A percentile compares a stretch with the other conserved stretches of the same genome.
Conservation (phyloP, 2,113 vertebrate genomes). For the Boulengeromyrus knoepffleri region DNA sequence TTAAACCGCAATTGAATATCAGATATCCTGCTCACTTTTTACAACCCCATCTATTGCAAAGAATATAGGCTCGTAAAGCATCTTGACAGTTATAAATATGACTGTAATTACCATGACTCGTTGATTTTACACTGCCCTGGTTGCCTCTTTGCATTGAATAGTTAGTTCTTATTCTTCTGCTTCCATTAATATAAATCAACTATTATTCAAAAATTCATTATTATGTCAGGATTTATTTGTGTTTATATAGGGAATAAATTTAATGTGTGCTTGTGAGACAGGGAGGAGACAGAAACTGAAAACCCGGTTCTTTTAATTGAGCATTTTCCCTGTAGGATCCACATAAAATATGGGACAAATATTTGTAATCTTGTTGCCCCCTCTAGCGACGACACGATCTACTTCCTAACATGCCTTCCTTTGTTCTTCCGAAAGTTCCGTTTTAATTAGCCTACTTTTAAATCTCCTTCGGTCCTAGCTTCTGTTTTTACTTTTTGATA, state of each 20-base stretch:
- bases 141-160: not conserved
- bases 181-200: not conserved
- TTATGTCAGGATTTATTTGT: not conserved
- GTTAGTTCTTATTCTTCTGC: not conserved
- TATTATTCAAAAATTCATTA: not conserved
- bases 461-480: not conserved
- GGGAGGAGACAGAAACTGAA: not conserved
- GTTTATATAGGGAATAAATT: not conserved
- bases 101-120: not conserved
- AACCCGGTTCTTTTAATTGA: constrained; percentile 15
- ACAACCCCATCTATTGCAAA: not conserved
- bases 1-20: not conserved
- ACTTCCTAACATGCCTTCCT: constrained; percentile 35
- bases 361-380: constrained; percentile 53
- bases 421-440: constrained; percentile 46
- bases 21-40: not conserved
- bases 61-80: not conserved
- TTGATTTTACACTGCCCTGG: not conserved
- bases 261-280: not conserved
- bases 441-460: not conserved
- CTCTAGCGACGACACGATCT: constrained; percentile 56
- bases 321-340: constrained; percentile 24
- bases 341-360: constrained; percentile 10
- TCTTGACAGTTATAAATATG: not conserved
- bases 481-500: not conserved